These are phyloP conservation scores for Phoxinus dragarum DNA, from an alignment of 2,797 vertebrate species.

Conservation along the genomic window DNA sequence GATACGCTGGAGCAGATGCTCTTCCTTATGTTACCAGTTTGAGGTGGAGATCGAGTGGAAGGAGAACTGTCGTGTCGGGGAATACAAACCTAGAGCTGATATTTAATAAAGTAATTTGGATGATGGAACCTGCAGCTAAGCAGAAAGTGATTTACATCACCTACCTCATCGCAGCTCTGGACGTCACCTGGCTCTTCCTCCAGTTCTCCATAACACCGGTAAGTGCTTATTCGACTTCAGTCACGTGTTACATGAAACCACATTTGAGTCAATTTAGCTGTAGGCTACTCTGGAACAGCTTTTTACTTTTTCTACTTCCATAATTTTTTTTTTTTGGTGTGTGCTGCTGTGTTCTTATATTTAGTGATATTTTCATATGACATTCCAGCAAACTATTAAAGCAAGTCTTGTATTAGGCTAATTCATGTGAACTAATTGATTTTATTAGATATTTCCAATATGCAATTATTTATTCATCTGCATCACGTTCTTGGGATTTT, in stretches of 20 bases:
- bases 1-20: conserved; percentile 1
- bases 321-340: neutral
- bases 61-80: neutral
- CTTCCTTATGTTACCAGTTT: neutral
- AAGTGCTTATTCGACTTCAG: conserved; percentile 53
- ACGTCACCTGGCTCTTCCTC: conserved; percentile 78
- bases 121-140: conserved; percentile 51
- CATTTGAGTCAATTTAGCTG: neutral
- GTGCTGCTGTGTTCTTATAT: neutral
- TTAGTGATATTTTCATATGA: neutral
- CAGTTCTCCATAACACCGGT: conserved; percentile 81
- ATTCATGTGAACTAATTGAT: neutral
- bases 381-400: neutral
- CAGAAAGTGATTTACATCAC: conserved; percentile 65
- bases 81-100: no score
- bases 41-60: conserved; percentile 1
- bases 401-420: neutral
- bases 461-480: neutral
- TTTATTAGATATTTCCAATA: neutral
- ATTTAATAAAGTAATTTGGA: neutral
- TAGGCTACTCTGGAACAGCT: no score
- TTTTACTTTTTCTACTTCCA: no score
- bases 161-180: conserved; percentile 75
- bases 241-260: neutral
- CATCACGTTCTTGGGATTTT: neutral